phyloP scores from a whole-genome alignment of 2,113 vertebrate genomes.

The Sander lucioperca region DNA sequence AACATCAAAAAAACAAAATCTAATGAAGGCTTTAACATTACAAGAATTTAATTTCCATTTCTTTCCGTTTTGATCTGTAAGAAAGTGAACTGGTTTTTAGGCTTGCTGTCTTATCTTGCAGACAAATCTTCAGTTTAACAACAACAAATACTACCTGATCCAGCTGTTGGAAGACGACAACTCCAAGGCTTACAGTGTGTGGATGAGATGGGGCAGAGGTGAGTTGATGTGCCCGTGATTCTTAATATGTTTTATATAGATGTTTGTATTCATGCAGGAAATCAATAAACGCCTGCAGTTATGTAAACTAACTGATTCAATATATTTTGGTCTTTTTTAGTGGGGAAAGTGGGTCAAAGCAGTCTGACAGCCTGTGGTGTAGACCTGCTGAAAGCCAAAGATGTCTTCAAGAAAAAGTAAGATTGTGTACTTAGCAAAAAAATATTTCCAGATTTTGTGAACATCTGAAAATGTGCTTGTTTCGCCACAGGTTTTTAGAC shows the following conservation, averaged over 20 bases:
- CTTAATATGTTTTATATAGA: neutral
- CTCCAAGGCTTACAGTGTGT: slow-evolving; percentile 87
- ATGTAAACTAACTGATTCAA: neutral
- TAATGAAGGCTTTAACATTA: neutral
- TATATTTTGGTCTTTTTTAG: slow-evolving; percentile 72
- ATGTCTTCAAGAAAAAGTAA: slow-evolving; percentile 91
- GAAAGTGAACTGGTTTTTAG: neutral
- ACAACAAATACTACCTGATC: slow-evolving; percentile 94
- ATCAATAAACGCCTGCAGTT: neutral
- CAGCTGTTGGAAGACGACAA: slow-evolving; percentile 90
- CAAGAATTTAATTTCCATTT: neutral
- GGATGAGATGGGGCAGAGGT: slow-evolving; percentile 94
- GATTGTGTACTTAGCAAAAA: neutral
- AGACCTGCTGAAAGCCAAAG: slow-evolving; percentile 89
- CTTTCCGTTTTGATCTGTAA: neutral
- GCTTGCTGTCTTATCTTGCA: slow-evolving; percentile 56
- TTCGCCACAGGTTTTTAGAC: slow-evolving; percentile 87
- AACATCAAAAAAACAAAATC: too few relatives aligned
- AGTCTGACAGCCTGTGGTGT: slow-evolving; percentile 82
- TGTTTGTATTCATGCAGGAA: neutral
- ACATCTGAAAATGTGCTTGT: neutral
- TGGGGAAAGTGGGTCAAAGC: slow-evolving; percentile 90
- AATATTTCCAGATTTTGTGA: neutral
- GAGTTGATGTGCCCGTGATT: neutral
- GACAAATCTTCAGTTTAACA: slow-evolving; percentile 94